A percentile compares a stretch with the other conserved stretches of the same genome.
phyloP scores from a whole-genome alignment of 1,140 invertebrate genomes.

The Hirudo medicinalis region DNA sequence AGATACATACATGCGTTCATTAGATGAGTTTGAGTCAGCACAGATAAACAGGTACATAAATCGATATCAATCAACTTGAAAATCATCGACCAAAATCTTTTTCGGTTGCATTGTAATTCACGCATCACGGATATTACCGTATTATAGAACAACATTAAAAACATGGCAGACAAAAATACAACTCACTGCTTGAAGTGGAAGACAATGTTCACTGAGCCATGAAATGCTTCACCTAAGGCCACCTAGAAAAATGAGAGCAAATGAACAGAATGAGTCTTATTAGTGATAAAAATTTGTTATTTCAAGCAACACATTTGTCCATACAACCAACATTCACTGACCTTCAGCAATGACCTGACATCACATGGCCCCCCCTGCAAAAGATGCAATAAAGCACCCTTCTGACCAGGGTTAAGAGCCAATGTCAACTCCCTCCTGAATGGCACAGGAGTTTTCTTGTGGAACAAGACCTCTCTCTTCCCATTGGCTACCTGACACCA shows the following conservation, averaged over 20 bases:
- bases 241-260: background rate
- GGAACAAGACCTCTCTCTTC: background rate
- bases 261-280: too few relatives aligned
- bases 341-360: background rate
- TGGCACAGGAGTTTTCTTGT: background rate
- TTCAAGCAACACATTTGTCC: background rate
- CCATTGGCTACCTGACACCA: background rate
- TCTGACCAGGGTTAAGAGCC: background rate
- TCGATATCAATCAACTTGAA: too few relatives aligned
- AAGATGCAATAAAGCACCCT: background rate
- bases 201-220: background rate
- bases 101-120: too few relatives aligned
- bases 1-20: too few relatives aligned
- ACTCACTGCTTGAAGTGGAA: slow-evolving; percentile 7
- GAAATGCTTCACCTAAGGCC: background rate
- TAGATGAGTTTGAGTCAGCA: too few relatives aligned
- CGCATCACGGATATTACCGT: too few relatives aligned
- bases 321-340: background rate
- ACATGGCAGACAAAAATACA: background rate
- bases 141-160: too few relatives aligned
- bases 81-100: too few relatives aligned
- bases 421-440: background rate
- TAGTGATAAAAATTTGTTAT: too few relatives aligned
- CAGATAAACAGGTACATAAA: too few relatives aligned
- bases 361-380: background rate